phyloP scores from a whole-genome alignment of 2,888 invertebrate species.

The Drosophila algonquin region DNA sequence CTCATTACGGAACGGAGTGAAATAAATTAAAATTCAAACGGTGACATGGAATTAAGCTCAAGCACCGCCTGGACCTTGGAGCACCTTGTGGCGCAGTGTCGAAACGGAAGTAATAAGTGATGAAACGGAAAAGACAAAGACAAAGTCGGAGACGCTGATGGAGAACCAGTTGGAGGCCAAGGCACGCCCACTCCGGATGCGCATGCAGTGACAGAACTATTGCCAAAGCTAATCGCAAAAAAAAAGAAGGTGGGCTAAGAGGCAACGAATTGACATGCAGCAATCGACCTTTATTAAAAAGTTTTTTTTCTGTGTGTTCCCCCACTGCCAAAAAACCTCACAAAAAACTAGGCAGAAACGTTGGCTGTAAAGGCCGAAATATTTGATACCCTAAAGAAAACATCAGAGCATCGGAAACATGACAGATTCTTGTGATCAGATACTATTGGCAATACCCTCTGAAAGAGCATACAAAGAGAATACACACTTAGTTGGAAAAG shows the following conservation, averaged over 20 bases:
- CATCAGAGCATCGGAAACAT: no score
- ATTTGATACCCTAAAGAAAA: neutral
- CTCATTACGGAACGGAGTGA: constrained; percentile 37
- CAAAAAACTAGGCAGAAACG: constrained; percentile 10
- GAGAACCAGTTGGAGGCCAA: neutral
- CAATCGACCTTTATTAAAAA: constrained; percentile 81
- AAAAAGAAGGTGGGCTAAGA: constrained; percentile 15
- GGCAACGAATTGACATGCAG: constrained; percentile 76
- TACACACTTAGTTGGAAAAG: no score
- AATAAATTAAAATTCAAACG: constrained; percentile 71
- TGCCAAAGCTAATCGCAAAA: constrained; percentile 70
- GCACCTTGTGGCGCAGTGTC: constrained; percentile 55
- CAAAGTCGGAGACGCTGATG: constrained; percentile 43
- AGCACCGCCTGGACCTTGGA: constrained; percentile 12
- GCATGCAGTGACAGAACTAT: constrained; percentile 63
- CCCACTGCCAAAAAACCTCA: constrained; percentile 13
- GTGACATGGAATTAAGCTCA: constrained; percentile 65
- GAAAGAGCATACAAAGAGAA: neutral
- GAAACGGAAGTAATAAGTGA: constrained; percentile 78
- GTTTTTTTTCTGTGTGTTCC: constrained; percentile 52
- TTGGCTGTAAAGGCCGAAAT: neutral
- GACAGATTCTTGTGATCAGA: no score
- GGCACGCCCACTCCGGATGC: constrained; percentile 69
- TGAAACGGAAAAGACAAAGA: constrained; percentile 71
- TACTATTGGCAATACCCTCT: neutral